Base-by-base conservation (phyloP, 2,797 vertebrate species). In the Petrocephalus sullivani region DNA sequence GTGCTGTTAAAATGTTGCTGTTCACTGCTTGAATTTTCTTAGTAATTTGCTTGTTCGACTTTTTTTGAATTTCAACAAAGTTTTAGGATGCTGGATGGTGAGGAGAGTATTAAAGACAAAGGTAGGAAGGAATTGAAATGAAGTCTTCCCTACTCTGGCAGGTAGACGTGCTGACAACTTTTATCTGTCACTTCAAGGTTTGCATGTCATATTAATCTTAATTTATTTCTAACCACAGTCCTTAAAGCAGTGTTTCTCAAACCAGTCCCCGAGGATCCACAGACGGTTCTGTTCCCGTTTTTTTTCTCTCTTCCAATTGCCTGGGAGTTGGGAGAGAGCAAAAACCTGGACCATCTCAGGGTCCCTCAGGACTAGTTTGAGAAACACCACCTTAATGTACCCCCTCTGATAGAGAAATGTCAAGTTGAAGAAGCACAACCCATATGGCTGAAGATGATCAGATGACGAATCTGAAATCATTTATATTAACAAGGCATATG, bases 141-240 rank as follows among this genome's bases (percentile, higher is more conserved):
- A 83, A 60, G 56, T 2, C 33, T 2, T 75, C 33, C 0, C 0
- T 19, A 28, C 33, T 7, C 33, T 75, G 67, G 14, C 67, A 6
- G 33, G 33, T 4, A 41, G 12, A 41, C 67, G 7, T 28, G 37
- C 56, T 12, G 2, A 54, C 19, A 9, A 54, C 46, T 54, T 53
- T 84, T 10, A 49, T 84, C 46, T 54, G 82, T 53, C 51, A 28
- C 51, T 84, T 49, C n/a, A 54, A 54, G 51, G 49, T 53, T 54
- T 23, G 51, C 28, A 53, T 84, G 53, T 49, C 41, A 49, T 49
- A 81, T 81, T 81, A 49, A 46, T 81, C n/a, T 49, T 49, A 49
- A 54, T 84, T 83, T 84, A 84, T 84, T 84, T 54, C n/a, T 41
- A 49, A 49, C 49, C 78, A 53, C 51, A 51, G 49, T 82, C 78